Evolutionary conservation across 1,140 invertebrate species (phyloP).

Genomic region (Akabosia matsudoensis): DNA sequence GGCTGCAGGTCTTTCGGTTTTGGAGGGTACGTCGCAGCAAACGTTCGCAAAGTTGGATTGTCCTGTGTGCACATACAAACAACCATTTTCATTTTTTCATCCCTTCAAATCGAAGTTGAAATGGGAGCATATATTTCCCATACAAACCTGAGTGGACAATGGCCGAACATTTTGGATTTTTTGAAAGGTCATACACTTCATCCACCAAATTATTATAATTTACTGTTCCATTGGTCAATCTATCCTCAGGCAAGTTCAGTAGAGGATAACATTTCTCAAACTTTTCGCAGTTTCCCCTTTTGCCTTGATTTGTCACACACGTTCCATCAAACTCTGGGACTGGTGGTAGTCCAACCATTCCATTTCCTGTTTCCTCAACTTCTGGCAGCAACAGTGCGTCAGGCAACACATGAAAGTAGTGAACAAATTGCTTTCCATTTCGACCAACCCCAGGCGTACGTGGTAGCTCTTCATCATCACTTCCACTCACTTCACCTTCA

Average conservation of each 20-base stretch:
- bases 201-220: neutral
- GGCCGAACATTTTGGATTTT: neutral
- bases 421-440: neutral
- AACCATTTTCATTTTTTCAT: too few species aligned
- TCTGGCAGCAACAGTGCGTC: neutral
- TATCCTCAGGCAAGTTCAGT: neutral
- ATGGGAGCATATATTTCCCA: neutral
- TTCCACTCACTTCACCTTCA: neutral
- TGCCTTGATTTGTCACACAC: slow-evolving; percentile 7
- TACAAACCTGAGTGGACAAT: slow-evolving; percentile 12
- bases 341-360: neutral
- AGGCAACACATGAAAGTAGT: neutral
- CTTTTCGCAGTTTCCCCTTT: neutral
- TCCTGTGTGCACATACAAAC: too few species aligned
- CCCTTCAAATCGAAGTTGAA: neutral
- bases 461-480: neutral
- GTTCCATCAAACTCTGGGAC: neutral
- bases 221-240: neutral
- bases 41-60: neutral
- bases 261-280: slow-evolving; percentile 22
- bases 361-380: neutral
- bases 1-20: neutral
- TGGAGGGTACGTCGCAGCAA: neutral
- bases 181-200: neutral
- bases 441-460: neutral